Conservation (phyloP, 2,113 vertebrate species). For the Pipra filicauda region DNA sequence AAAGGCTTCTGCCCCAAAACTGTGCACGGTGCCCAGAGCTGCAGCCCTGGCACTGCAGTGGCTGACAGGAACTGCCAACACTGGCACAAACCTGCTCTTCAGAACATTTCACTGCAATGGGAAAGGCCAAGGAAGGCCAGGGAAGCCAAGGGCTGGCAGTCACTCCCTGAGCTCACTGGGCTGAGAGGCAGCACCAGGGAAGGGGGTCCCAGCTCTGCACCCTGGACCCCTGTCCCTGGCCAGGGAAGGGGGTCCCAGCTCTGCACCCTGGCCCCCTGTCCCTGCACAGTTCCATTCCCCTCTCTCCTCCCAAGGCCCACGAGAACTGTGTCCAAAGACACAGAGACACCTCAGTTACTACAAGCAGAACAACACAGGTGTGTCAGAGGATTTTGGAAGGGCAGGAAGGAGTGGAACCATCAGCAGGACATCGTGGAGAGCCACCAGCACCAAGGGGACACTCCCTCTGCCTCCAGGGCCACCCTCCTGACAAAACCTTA, state of each 20-base stretch:
- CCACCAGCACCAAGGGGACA: not conserved
- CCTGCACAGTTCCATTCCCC: not conserved
- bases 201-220: not conserved
- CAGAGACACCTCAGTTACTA: not conserved
- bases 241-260: not conserved
- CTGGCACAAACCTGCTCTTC: not conserved
- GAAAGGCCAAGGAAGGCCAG: not conserved
- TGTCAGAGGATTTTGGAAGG: not conserved
- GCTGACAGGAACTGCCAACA: not conserved
- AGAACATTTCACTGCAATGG: not conserved
- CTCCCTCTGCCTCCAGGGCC: not conserved
- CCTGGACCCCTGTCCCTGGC: too few species aligned
- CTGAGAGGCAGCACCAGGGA: not conserved
- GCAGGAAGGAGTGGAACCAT: not conserved
- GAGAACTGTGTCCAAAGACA: not conserved
- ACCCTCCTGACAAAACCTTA: rapidly evolving
- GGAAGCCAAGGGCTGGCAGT: not conserved
- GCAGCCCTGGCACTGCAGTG: not conserved
- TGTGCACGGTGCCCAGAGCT: rapidly evolving
- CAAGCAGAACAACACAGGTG: not conserved
- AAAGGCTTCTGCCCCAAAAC: not conserved
- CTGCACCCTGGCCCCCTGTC: too few species aligned
- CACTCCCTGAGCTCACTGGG: rapidly evolving
- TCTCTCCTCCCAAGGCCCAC: too few species aligned
- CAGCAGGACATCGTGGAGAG: not conserved